Conservation (phyloP, 1,140 invertebrate species). For the Meteorus sp. region DNA sequence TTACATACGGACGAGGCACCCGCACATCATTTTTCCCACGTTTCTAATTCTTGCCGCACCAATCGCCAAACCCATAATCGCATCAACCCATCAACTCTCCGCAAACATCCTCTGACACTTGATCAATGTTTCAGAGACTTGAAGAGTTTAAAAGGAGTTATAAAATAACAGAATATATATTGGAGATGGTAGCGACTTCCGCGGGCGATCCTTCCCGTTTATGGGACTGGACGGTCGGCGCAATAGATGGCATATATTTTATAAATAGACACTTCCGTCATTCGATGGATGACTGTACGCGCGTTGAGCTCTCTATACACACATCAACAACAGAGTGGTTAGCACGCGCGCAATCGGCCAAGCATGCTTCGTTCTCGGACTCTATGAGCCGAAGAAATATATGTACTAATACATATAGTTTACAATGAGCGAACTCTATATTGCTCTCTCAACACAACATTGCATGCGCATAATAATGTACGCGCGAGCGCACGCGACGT, state of each 20-base stretch:
- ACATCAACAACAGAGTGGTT: conserved; percentile 6
- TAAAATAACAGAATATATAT: background rate
- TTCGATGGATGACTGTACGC: conserved; percentile 25
- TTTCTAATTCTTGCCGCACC: conserved; percentile 1
- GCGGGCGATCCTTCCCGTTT: background rate
- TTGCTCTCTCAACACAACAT: background rate
- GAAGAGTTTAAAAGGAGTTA: too few species aligned
- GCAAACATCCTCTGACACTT: background rate
- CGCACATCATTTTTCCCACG: conserved; percentile 15
- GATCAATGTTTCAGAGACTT: too few species aligned
- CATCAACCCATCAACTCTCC: background rate
- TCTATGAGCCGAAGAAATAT: background rate
- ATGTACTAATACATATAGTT: background rate
- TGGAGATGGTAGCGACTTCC: background rate
- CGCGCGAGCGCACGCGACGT: background rate
- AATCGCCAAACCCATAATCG: too few species aligned
- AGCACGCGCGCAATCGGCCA: background rate
- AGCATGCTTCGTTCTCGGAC: background rate
- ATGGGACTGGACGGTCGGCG: conserved; percentile 19
- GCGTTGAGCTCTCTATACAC: too few species aligned
- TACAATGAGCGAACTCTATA: background rate
- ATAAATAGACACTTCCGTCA: conserved; percentile 49
- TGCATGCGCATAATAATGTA: conserved; percentile 14
- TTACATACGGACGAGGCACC: too few species aligned
- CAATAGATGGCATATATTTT: conserved; percentile 30